A percentile compares a stretch with the other conserved stretches of the same genome.
Evolutionary conservation across 2,888 invertebrate species (phyloP).

Genomic region (Ennomos quercinarius): DNA sequence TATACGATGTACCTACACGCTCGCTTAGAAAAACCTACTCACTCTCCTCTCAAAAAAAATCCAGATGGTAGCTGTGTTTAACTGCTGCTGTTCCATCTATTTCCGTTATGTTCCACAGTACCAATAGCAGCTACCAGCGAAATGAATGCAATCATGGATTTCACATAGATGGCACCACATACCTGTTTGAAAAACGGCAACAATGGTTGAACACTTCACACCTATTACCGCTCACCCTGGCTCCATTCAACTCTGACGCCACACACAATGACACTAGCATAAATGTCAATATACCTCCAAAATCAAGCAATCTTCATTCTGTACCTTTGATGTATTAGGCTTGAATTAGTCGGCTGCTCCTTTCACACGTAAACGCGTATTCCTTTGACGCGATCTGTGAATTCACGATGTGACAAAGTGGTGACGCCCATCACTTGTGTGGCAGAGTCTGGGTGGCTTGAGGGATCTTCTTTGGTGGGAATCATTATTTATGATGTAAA

Average conservation of each 20-base stretch:
- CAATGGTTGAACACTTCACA: slow-evolving; percentile 81
- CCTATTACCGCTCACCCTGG: slow-evolving; percentile 78
- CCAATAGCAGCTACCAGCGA: slow-evolving; percentile 8
- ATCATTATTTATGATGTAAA: slow-evolving; percentile 4
- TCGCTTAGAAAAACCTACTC: too few relatives aligned
- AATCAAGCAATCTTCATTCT: slow-evolving; percentile 69
- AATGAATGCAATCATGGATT: slow-evolving; percentile 13
- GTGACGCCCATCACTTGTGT: slow-evolving; percentile 78
- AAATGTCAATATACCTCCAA: slow-evolving; percentile 78
- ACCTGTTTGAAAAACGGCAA: slow-evolving; percentile 68
- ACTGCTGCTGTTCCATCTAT: background rate
- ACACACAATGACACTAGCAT: slow-evolving; percentile 78
- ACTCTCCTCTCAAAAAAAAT: too few relatives aligned
- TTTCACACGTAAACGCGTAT: slow-evolving; percentile 64
- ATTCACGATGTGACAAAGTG: slow-evolving; percentile 78
- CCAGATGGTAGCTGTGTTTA: too few relatives aligned
- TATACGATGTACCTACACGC: too few relatives aligned
- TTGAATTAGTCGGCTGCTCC: slow-evolving; percentile 78
- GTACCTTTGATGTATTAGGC: slow-evolving; percentile 78
- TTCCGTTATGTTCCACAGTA: slow-evolving; percentile 8
- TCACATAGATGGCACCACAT: slow-evolving; percentile 56
- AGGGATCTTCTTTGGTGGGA: slow-evolving; percentile 28
- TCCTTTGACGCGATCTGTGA: slow-evolving; percentile 64
- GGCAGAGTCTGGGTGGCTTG: slow-evolving; percentile 77
- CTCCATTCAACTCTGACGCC: slow-evolving; percentile 79